Evolutionary conservation across 2,113 vertebrate genomes (phyloP).

Genomic region (Oryzias javanicus): DNA sequence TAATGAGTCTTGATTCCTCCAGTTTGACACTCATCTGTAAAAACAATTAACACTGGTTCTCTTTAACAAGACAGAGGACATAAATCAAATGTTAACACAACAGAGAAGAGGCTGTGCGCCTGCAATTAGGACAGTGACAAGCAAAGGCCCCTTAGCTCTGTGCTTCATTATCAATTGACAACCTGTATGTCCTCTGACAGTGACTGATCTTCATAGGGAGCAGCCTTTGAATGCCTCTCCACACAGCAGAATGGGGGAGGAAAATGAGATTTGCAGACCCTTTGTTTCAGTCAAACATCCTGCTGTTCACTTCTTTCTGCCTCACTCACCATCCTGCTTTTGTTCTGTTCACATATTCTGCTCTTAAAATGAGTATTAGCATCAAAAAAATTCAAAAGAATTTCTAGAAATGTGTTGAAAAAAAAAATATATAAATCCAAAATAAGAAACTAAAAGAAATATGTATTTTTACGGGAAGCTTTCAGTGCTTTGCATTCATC

Average conservation of each 20-base stretch:
- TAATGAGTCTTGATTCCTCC: constrained; percentile 85
- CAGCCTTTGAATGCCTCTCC: constrained; percentile 53
- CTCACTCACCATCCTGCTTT: constrained; percentile 42
- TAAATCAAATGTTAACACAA: constrained; percentile 95
- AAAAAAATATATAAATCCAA: neutral
- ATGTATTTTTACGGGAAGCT: no score
- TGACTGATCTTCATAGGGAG: constrained; percentile 71
- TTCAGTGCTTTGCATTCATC: no score
- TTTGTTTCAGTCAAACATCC: constrained; percentile 63
- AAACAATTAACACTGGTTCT: constrained; percentile 88
- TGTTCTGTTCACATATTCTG: constrained; percentile 7
- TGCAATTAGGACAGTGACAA: constrained; percentile 87
- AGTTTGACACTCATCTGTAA: constrained; percentile 90
- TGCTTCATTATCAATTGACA: constrained; percentile 84
- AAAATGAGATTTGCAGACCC: constrained; percentile 59
- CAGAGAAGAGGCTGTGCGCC: constrained; percentile 82
- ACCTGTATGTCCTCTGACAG: constrained; percentile 80
- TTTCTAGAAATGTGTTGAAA: constrained; percentile 2
- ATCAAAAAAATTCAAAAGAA: constrained; percentile 1
- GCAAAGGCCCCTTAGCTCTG: constrained; percentile 78
- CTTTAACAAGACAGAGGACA: constrained; percentile 85
- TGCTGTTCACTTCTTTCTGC: constrained; percentile 37
- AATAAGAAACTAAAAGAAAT: neutral
- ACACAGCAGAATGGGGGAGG: constrained; percentile 38
- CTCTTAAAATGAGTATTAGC: neutral